phyloP scores from a whole-genome alignment of 2,797 vertebrate genomes.

The Micrastur ruficollis region DNA sequence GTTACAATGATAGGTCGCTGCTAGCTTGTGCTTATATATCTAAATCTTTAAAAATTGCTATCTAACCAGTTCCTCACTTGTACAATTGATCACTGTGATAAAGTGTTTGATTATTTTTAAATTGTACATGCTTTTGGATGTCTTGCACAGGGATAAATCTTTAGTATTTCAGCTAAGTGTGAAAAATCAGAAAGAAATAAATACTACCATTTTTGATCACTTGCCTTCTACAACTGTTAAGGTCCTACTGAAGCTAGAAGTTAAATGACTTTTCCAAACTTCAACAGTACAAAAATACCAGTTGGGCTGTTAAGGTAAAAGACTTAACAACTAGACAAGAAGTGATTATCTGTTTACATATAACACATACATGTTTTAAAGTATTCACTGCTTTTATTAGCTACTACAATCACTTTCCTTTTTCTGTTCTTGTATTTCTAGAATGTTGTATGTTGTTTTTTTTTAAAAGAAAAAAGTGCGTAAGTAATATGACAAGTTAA shows the following conservation, averaged over 20 bases:
- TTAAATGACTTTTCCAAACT: background rate
- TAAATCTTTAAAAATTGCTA: background rate
- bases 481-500: background rate
- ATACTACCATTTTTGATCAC: background rate
- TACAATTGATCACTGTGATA: background rate
- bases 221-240: background rate
- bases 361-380: background rate
- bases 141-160: background rate
- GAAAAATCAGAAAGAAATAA: background rate
- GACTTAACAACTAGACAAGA: background rate
- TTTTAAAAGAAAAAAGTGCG: background rate
- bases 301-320: background rate
- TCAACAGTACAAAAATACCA: background rate
- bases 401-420: background rate
- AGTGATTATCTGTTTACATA: background rate
- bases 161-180: background rate
- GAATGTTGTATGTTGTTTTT: background rate
- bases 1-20: background rate
- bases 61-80: background rate
- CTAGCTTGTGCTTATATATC: background rate
- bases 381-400: background rate
- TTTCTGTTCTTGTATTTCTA: background rate
- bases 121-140: background rate
- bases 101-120: background rate
- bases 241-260: background rate